Evolutionary conservation across 2,113 vertebrate genomes (phyloP).

Genomic region (Orthonyx spaldingii): DNA sequence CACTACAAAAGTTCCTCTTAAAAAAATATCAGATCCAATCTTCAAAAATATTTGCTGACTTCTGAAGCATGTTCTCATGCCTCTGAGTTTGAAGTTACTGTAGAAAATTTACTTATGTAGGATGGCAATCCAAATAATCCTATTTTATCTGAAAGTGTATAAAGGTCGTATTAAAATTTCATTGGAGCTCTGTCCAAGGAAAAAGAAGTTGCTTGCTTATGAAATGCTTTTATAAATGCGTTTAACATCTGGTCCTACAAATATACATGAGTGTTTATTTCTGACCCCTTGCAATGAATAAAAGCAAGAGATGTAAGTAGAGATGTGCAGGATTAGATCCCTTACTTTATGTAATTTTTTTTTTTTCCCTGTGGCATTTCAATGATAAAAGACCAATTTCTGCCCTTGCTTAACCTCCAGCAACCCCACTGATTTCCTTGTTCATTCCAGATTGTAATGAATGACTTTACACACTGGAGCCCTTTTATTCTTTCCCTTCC

Average conservation of each 20-base stretch:
- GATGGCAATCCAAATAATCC: conserved; percentile 5
- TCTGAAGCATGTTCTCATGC: neutral
- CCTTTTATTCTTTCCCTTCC: conserved; percentile 39
- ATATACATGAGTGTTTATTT: neutral
- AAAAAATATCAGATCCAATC: neutral
- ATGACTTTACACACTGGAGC: conserved; percentile 37
- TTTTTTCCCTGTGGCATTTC: neutral
- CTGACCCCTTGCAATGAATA: neutral
- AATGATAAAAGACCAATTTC: conserved; percentile 56
- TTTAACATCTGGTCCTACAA: conserved; percentile 24
- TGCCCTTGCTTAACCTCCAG: conserved; percentile 52
- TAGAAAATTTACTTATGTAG: conserved; percentile 24
- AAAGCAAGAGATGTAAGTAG: neutral
- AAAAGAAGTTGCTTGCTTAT: conserved; percentile 18
- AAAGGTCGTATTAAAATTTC: conserved; percentile 25
- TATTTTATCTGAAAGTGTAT: conserved; percentile 17
- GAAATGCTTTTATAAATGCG: conserved; percentile 17
- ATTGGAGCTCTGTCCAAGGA: neutral
- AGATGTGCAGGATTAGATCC: neutral
- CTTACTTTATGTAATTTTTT: neutral
- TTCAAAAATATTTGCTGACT: conserved; percentile 4
- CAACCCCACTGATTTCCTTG: conserved; percentile 36
- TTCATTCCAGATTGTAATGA: conserved; percentile 47
- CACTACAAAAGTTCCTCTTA: neutral
- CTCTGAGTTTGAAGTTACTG: neutral